Conservation (phyloP, 1,140 invertebrate genomes). For the Macrosteles quadrilineatus region DNA sequence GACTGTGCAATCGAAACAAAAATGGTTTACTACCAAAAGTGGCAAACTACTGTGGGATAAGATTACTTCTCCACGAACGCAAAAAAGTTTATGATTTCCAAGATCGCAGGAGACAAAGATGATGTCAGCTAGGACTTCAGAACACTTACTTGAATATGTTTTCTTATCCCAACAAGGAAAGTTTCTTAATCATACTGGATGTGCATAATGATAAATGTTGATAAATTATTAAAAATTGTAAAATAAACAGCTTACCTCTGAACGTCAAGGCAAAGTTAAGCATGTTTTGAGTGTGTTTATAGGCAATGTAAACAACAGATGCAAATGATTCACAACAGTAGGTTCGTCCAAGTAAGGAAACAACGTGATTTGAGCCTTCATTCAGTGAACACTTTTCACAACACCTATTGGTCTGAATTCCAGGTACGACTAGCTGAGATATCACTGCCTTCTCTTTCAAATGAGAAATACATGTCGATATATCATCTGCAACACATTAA, state of each 20-base stretch:
- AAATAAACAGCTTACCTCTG: constrained; percentile 26
- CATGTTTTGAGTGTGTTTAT: constrained; percentile 21
- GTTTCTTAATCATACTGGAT: too few species aligned
- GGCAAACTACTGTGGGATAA: too few species aligned
- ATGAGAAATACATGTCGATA: background rate
- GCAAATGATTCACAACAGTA: background rate
- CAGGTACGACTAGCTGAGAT: constrained; percentile 28
- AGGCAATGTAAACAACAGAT: constrained; percentile 34
- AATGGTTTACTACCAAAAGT: too few species aligned
- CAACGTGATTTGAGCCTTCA: background rate
- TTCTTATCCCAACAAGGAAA: too few species aligned
- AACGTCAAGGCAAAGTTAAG: constrained; percentile 28
- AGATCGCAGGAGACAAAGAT: too few species aligned
- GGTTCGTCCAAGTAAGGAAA: background rate
- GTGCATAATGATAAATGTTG: too few species aligned
- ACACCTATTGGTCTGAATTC: constrained; percentile 24
- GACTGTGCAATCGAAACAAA: too few species aligned
- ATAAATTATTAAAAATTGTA: too few species aligned
- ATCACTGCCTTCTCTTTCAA: constrained; percentile 6
- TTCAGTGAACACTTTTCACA: background rate
- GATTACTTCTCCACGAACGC: too few species aligned
- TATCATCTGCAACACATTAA: constrained; percentile 12
- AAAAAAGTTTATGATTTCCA: too few species aligned
- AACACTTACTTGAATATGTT: too few species aligned
- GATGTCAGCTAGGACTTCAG: too few species aligned